These are phyloP conservation scores for Lasioglossum albipes DNA, from an alignment of 1,140 invertebrate genomes.

Conservation along the genomic window DNA sequence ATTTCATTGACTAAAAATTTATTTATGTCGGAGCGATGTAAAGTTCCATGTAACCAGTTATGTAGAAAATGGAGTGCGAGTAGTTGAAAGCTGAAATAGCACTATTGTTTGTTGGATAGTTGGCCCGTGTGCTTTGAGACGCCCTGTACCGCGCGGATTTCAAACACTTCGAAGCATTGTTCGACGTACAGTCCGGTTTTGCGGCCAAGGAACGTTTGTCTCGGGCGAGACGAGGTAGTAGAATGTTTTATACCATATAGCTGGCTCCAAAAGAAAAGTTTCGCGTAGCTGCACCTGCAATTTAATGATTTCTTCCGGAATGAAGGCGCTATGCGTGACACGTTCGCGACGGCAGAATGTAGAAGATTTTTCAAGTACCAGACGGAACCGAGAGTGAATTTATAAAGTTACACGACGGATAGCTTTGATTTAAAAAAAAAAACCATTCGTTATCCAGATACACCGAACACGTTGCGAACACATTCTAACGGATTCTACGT, in stretches of 20 bases:
- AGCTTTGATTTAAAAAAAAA: neutral
- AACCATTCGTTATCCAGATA: slow-evolving; percentile 7
- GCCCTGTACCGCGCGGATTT: neutral
- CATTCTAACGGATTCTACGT: neutral
- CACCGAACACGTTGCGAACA: slow-evolving; percentile 11
- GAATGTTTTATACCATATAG: slow-evolving; percentile 6
- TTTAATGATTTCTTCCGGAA: slow-evolving; percentile 9
- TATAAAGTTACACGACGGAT: neutral
- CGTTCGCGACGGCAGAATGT: neutral
- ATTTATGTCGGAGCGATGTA: too few species aligned
- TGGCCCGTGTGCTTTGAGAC: neutral
- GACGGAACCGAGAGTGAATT: neutral
- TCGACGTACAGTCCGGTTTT: neutral
- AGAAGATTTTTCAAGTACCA: neutral
- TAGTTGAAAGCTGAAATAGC: too few species aligned
- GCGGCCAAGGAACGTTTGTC: neutral
- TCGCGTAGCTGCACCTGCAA: neutral
- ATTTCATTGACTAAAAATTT: too few species aligned
- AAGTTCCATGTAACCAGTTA: too few species aligned
- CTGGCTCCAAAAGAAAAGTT: neutral
- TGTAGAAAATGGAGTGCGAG: too few species aligned
- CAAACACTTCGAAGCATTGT: neutral
- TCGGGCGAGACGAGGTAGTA: neutral
- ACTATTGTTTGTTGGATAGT: neutral
- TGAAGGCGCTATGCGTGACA: neutral